Conservation (phyloP, 2,797 vertebrate genomes). For the Garrulus glandarius region DNA sequence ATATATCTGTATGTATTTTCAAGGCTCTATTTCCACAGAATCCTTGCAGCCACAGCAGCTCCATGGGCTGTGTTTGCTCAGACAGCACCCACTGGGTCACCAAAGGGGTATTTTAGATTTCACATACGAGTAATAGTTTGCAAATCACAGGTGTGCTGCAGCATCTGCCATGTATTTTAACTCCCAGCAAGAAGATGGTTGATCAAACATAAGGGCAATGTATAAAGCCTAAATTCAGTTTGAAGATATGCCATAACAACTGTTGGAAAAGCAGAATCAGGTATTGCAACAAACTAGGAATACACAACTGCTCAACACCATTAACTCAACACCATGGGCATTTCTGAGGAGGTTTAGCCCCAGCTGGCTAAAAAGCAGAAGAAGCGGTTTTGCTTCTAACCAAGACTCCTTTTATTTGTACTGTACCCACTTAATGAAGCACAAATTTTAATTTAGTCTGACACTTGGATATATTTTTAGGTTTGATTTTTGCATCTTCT, state of each 20-base stretch:
- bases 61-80: neutral
- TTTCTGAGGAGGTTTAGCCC: neutral
- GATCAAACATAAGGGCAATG: neutral
- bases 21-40: neutral
- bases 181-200: neutral
- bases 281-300: neutral
- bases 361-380: neutral
- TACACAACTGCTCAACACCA: neutral
- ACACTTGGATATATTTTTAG: conserved; percentile 23
- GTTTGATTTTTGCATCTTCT: neutral
- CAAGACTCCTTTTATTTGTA: neutral
- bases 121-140: neutral
- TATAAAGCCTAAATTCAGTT: neutral
- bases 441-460: conserved; percentile 42
- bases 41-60: neutral
- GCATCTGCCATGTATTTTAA: neutral
- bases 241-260: neutral
- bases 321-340: neutral
- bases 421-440: neutral
- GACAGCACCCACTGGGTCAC: neutral
- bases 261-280: neutral
- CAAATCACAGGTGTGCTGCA: neutral
- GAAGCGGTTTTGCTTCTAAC: neutral
- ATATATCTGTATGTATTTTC: rapidly evolving
- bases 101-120: neutral